phyloP scores from a whole-genome alignment of 1,140 invertebrate species.

The Drosophila athabasca region DNA sequence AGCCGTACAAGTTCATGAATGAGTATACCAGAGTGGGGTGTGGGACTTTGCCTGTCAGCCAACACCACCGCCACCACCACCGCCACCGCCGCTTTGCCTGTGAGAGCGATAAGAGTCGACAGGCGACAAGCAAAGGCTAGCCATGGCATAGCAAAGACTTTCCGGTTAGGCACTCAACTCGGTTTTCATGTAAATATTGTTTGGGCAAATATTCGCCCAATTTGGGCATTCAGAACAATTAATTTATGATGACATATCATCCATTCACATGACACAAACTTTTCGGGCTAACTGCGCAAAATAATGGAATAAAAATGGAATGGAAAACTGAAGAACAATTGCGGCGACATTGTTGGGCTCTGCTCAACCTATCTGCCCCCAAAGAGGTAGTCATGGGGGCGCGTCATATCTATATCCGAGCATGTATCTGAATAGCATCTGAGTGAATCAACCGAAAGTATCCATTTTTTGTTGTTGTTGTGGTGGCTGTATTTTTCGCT shows the following conservation, averaged over 20 bases:
- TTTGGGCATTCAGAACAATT: conserved; percentile 47
- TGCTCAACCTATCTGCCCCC: conserved; percentile 1
- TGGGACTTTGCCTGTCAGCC: no score
- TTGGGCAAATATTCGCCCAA: conserved; percentile 16
- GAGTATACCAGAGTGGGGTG: neutral
- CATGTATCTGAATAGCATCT: conserved; percentile 26
- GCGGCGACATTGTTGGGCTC: conserved; percentile 38
- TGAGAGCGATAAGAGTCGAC: no score
- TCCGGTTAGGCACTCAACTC: neutral
- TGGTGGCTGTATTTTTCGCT: neutral
- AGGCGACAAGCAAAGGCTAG: no score
- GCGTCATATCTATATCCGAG: conserved; percentile 35
- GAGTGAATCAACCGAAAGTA: conserved; percentile 30
- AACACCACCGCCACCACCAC: no score
- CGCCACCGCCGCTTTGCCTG: no score
- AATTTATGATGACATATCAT: conserved; percentile 70
- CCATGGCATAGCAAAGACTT: neutral
- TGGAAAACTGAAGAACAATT: conserved; percentile 29
- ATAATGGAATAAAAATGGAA: conserved; percentile 29
- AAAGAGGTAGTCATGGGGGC: conserved; percentile 40
- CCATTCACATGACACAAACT: conserved; percentile 45
- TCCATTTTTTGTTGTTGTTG: neutral
- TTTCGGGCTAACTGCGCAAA: conserved; percentile 45
- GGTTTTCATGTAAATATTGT: conserved; percentile 5
- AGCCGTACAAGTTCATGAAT: conserved; percentile 48